These are phyloP conservation scores for Aricia artaxerxes DNA, from an alignment of 2,888 invertebrate genomes.

Conservation along the genomic window DNA sequence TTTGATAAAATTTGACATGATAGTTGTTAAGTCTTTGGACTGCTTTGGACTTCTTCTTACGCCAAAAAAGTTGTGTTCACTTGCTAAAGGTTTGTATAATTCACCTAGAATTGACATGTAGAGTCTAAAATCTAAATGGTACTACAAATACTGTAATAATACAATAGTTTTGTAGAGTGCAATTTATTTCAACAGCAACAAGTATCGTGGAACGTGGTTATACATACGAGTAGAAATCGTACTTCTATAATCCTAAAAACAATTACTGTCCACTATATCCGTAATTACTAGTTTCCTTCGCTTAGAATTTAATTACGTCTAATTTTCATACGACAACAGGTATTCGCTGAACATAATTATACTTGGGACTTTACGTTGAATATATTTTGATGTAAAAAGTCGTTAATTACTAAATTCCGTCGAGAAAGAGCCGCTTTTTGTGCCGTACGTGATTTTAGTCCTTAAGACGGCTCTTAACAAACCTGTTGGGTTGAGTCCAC, in stretches of 20 bases:
- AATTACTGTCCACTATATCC: conserved; percentile 15
- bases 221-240: conserved; percentile 2
- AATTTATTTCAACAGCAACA: neutral
- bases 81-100: neutral
- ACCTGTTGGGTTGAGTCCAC: conserved; percentile 15
- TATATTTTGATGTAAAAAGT: conserved; percentile 15
- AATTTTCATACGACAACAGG: conserved; percentile 11
- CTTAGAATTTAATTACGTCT: conserved; percentile 7
- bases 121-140: neutral
- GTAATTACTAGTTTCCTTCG: conserved; percentile 21
- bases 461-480: neutral
- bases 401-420: neutral
- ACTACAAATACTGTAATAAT: too few relatives aligned
- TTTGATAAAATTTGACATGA: neutral
- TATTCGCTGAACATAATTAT: conserved; percentile 25
- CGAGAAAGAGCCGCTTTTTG: conserved; percentile 1
- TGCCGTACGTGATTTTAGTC: neutral
- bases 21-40: neutral
- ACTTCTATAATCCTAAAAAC: conserved; percentile 20
- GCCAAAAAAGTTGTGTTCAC: neutral
- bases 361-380: conserved; percentile 1
- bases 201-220: neutral
- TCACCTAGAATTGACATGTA: neutral
- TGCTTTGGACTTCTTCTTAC: neutral
- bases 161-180: neutral